These are phyloP conservation scores for Myotis vivesi DNA, from an alignment of 2,797 vertebrate genomes.

Conservation along the genomic window DNA sequence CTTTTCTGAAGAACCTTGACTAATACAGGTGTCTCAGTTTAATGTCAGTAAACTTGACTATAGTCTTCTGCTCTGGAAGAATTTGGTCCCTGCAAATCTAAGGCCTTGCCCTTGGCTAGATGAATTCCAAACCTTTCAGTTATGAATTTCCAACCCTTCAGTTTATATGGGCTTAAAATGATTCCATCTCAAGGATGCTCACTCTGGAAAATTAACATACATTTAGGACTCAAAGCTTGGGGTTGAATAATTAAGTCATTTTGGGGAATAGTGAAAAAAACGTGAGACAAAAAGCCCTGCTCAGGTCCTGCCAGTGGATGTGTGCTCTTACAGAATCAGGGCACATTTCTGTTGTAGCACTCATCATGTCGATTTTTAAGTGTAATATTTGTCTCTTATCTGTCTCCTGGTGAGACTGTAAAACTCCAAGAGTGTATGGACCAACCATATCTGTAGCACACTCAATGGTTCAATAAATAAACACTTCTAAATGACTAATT, in stretches of 20 bases:
- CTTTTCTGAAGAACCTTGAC: neutral
- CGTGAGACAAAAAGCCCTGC: neutral
- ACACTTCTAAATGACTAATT: neutral
- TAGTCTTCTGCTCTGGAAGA: neutral
- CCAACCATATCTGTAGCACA: neutral
- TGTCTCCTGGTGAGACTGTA: neutral
- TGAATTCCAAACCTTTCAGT: neutral
- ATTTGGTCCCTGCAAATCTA: neutral
- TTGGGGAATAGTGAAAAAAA: neutral
- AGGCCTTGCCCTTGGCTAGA: neutral
- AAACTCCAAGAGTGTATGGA: neutral
- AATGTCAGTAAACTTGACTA: neutral
- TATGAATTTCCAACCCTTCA: neutral
- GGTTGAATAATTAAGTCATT: neutral
- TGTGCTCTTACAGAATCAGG: neutral
- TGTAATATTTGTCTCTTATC: neutral
- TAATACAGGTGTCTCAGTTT: neutral
- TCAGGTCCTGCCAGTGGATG: too few relatives aligned
- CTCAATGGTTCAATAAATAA: neutral
- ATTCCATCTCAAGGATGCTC: neutral
- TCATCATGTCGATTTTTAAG: neutral
- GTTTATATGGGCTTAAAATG: neutral
- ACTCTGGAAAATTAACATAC: neutral
- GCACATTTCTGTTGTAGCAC: neutral
- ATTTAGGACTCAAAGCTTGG: neutral